These are phyloP conservation scores for Aplysia californica DNA, from an alignment of 1,140 invertebrate genomes.

Conservation along the genomic window DNA sequence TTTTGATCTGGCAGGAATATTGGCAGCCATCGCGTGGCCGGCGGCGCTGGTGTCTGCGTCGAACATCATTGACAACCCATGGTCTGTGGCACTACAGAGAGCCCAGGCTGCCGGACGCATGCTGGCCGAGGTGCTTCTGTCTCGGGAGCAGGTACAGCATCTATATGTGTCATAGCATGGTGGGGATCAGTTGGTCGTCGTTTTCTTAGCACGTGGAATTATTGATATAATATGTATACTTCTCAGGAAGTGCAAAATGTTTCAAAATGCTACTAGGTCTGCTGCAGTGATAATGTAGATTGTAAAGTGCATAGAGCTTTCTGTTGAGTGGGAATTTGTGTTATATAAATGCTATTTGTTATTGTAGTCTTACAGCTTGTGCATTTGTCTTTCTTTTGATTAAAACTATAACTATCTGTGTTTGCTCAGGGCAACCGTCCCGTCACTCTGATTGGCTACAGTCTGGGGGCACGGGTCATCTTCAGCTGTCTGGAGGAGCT, in stretches of 20 bases:
- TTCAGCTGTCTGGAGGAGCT: conserved; percentile 75
- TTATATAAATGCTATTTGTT: no score
- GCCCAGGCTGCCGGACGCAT: conserved; percentile 76
- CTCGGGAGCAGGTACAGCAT: conserved; percentile 72
- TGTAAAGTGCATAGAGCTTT: no score
- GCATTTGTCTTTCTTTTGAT: no score
- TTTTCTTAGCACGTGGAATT: no score
- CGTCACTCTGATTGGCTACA: conserved; percentile 80
- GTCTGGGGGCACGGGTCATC: conserved; percentile 79
- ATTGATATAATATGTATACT: background rate
- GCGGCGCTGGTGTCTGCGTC: conserved; percentile 75
- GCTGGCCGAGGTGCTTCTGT: conserved; percentile 76
- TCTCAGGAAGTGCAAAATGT: background rate
- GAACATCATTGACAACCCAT: conserved; percentile 80
- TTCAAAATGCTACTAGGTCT: no score
- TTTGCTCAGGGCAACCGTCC: conserved; percentile 73
- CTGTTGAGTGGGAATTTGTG: no score
- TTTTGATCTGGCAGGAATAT: no score
- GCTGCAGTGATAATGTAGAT: no score
- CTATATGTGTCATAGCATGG: no score
- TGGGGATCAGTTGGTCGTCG: no score
- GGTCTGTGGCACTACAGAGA: conserved; percentile 78
- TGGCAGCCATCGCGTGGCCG: conserved; percentile 80
- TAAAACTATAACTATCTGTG: no score
- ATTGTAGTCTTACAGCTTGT: no score